phyloP scores from a whole-genome alignment of 1,140 invertebrate genomes.

The Helicorthomorpha holstii region DNA sequence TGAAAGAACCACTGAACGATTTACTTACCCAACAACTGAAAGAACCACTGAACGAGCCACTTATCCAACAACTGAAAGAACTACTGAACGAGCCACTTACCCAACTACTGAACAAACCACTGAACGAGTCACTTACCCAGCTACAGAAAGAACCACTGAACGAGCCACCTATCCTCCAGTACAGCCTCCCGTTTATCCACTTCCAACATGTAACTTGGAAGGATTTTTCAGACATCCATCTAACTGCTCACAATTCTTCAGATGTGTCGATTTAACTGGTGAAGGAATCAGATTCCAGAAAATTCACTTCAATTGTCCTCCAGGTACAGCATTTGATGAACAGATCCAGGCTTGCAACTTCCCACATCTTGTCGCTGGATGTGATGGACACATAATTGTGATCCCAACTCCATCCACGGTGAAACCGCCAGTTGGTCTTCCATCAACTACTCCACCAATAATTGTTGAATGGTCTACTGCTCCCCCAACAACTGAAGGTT shows the following conservation, averaged over 20 bases:
- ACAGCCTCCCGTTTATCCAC: background rate
- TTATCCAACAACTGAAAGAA: background rate
- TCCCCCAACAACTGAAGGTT: too few species aligned
- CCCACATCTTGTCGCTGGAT: background rate
- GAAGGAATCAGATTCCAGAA: background rate
- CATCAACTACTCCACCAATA: too few species aligned
- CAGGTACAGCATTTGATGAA: constrained; percentile 1
- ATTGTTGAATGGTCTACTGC: too few species aligned
- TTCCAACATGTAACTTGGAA: background rate
- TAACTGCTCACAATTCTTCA: background rate
- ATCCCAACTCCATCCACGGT: too few species aligned
- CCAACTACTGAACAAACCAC: background rate
- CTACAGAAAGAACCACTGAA: background rate
- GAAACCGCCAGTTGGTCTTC: too few species aligned
- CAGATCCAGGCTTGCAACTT: background rate
- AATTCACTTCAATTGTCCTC: background rate
- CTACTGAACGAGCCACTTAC: background rate
- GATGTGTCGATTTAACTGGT: constrained; percentile 2
- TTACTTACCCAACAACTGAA: background rate
- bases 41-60: background rate
- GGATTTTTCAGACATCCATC: constrained; percentile 1
- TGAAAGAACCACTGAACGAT: background rate
- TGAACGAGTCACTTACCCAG: background rate
- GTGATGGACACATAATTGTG: too few species aligned
- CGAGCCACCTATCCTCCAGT: background rate